Evolutionary conservation across 1,140 invertebrate genomes (phyloP), one percentile per base, ranked within the genome.

Genomic region (Conus ventricosus): DNA sequence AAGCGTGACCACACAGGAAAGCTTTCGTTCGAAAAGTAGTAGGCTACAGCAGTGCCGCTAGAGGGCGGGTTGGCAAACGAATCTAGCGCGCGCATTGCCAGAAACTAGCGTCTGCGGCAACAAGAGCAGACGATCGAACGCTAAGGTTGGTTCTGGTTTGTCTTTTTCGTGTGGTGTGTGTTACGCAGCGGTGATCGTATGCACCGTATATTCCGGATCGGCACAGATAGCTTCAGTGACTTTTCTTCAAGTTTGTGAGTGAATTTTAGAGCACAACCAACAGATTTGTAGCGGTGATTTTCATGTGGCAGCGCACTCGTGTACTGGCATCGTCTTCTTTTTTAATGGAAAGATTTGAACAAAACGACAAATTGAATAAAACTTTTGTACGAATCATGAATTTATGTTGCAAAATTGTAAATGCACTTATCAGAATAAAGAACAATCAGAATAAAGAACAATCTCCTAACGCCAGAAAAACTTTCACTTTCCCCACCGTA

Each of bases 91-190:
- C 78, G 39, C 87, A 80, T 87, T 83, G 57, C 39, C 87, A 87
- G 53, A 87, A 87, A 13, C 76, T 87, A 71, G 85, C 85, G 85
- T 87, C 85, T 87, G 85, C 85, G 85, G 85, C 85, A 87, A 87
- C 85, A 13, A 39, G 51, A 87, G 67, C 85, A 25, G 85, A 87
- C 85, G 15, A 75, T 80, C 71, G 17, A n/a, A 15, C 23, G 80
- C 39, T 11, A n/a, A 76, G 60, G 84, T 85, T 39, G 54, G 67
- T 71, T 71, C 11, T 71, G 11, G 67, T 71, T n/a, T 13, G 11
- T 71, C 20, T 23, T 71, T 71, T 71, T 13, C 20, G 67, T 71
- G 67, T 20, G 67, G 20, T 71, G 67, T 71, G 67, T 20, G 10
- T 23, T n/a, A 23, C 67, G 67, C 67, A 23, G 15, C 67, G 67